Evolutionary conservation across 2,888 invertebrate species (phyloP).

Genomic region (Synergus itoensis): DNA sequence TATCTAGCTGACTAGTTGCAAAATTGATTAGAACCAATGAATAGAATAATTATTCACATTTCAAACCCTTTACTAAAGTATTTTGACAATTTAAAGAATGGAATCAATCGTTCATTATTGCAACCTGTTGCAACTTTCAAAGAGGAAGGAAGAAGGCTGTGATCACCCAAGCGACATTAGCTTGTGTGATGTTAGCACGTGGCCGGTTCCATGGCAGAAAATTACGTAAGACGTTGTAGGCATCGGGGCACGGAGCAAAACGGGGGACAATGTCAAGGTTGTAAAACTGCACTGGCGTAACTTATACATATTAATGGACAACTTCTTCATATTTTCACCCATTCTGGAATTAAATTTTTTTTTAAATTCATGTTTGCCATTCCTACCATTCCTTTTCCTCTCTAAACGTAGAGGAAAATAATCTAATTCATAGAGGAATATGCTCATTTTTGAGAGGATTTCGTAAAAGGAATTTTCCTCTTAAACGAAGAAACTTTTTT

Average conservation of each 20-base stretch:
- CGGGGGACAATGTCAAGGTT: conserved; percentile 39
- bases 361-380: too few species aligned
- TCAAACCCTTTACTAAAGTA: too few species aligned
- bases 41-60: too few species aligned
- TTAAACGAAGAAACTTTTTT: too few species aligned
- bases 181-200: conserved; percentile 25
- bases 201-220: conserved; percentile 22
- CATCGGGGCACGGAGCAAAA: neutral
- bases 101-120: neutral
- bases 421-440: too few species aligned
- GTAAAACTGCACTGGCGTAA: conserved; percentile 21
- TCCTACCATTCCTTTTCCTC: too few species aligned
- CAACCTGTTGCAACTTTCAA: conserved; percentile 21
- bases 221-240: conserved; percentile 28
- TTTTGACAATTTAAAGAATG: neutral
- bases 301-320: neutral
- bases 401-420: too few species aligned
- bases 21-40: too few species aligned
- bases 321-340: neutral
- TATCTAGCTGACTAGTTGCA: too few species aligned
- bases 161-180: conserved; percentile 29
- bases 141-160: conserved; percentile 2
- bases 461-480: too few species aligned
- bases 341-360: neutral
- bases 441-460: too few species aligned